Evolutionary conservation across 2,797 vertebrate species (phyloP).

Genomic region (Neosilurus hyrtlii): DNA sequence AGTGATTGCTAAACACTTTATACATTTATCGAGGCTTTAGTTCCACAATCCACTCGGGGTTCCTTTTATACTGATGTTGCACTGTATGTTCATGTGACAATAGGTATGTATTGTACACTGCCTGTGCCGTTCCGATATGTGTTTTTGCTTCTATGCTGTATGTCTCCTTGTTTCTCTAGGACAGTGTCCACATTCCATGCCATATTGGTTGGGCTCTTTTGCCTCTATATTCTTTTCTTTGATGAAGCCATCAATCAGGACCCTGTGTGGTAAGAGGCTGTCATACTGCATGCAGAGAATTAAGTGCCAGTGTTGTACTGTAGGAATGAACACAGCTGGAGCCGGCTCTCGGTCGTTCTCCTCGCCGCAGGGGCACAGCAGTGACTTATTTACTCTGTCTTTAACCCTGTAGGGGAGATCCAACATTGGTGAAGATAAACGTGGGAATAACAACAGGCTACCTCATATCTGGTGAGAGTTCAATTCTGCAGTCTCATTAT

Average conservation of each 20-base stretch:
- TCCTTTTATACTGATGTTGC: neutral
- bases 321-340: constrained; percentile 4
- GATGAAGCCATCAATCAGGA: constrained; percentile 87
- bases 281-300: constrained; percentile 44
- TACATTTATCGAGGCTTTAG: neutral
- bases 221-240: constrained; percentile 86
- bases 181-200: constrained; percentile 94
- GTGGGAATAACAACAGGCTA: constrained; percentile 96
- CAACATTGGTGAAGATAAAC: constrained; percentile 88
- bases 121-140: neutral
- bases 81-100: neutral
- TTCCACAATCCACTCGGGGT: neutral
- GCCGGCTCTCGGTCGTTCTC: constrained; percentile 30
- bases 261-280: constrained; percentile 89
- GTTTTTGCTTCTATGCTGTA: neutral
- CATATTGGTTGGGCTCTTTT: constrained; percentile 87
- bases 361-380: constrained; percentile 15
- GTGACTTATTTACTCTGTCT: constrained; percentile 38
- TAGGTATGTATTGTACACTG: neutral
- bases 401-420: constrained; percentile 83
- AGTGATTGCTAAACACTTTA: neutral
- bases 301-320: constrained; percentile 30
- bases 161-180: constrained; percentile 67
- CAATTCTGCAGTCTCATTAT: constrained; percentile 13
- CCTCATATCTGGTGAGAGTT: constrained; percentile 94